These are phyloP conservation scores for Drosophila pseudotakahashii DNA, from an alignment of 2,888 invertebrate genomes.

Conservation along the genomic window DNA sequence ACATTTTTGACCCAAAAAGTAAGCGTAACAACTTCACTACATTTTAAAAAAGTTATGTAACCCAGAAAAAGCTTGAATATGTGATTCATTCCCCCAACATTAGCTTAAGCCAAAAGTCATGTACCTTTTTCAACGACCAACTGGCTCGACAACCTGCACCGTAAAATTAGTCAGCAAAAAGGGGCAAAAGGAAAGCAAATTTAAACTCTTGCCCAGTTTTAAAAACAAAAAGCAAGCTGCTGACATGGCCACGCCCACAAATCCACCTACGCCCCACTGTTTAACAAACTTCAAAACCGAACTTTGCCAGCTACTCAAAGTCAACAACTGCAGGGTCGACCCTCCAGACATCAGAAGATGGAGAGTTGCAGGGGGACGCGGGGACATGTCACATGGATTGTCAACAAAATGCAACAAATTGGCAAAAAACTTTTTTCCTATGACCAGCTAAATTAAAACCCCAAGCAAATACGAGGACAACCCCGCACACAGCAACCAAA, in stretches of 20 bases:
- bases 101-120: slow-evolving; percentile 18
- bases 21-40: no score
- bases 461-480: slow-evolving; percentile 62
- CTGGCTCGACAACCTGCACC: slow-evolving; percentile 19
- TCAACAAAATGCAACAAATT: slow-evolving; percentile 71
- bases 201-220: slow-evolving; percentile 13
- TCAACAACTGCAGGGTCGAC: slow-evolving; percentile 57
- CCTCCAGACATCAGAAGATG: slow-evolving; percentile 38
- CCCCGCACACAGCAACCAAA: slow-evolving; percentile 16
- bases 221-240: slow-evolving; percentile 38
- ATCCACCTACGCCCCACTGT: slow-evolving; percentile 54
- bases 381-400: slow-evolving; percentile 62
- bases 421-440: slow-evolving; percentile 68
- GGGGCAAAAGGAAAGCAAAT: slow-evolving; percentile 1
- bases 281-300: slow-evolving; percentile 58
- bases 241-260: slow-evolving; percentile 41
- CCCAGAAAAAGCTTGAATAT: neutral
- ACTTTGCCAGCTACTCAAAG: slow-evolving; percentile 66
- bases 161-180: slow-evolving; percentile 36
- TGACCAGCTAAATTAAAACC: slow-evolving; percentile 66
- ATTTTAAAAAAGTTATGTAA: no score
- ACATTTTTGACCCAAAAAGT: no score
- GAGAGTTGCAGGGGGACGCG: slow-evolving; percentile 35
- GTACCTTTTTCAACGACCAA: slow-evolving; percentile 5
- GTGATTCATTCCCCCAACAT: neutral